These are phyloP conservation scores for Polia nebulosa DNA, from an alignment of 2,888 invertebrate genomes.

Conservation along the genomic window DNA sequence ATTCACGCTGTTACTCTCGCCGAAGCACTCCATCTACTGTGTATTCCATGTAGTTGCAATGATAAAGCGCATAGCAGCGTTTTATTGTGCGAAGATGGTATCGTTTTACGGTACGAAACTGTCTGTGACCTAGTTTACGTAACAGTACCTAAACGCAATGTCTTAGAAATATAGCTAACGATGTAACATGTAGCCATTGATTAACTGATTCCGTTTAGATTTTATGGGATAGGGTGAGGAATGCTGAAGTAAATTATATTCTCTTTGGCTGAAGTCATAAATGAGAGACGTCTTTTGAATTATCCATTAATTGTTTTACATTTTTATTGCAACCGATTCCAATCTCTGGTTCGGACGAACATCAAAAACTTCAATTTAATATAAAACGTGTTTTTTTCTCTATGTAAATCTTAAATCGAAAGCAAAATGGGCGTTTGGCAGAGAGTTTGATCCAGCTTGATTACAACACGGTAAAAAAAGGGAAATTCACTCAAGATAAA, in stretches of 20 bases:
- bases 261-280: no score
- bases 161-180: slow-evolving; percentile 62
- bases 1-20: neutral
- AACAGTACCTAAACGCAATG: slow-evolving; percentile 66
- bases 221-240: slow-evolving; percentile 22
- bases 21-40: slow-evolving; percentile 19
- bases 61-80: slow-evolving; percentile 65
- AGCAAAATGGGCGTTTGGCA: slow-evolving; percentile 2
- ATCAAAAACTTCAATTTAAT: neutral
- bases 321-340: neutral
- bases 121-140: slow-evolving; percentile 67
- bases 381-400: neutral
- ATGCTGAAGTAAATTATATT: slow-evolving; percentile 3
- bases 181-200: slow-evolving; percentile 49
- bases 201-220: slow-evolving; percentile 40
- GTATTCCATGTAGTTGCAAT: slow-evolving; percentile 41
- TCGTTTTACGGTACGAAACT: slow-evolving; percentile 68
- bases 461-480: slow-evolving; percentile 37
- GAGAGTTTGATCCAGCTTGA: slow-evolving; percentile 28
- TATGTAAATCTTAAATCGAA: neutral
- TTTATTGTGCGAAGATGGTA: slow-evolving; percentile 68
- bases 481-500: slow-evolving; percentile 54
- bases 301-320: neutral
- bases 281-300: neutral
- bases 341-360: neutral